phyloP scores from a whole-genome alignment of 1,140 invertebrate species.

The Saxidomus purpurata region DNA sequence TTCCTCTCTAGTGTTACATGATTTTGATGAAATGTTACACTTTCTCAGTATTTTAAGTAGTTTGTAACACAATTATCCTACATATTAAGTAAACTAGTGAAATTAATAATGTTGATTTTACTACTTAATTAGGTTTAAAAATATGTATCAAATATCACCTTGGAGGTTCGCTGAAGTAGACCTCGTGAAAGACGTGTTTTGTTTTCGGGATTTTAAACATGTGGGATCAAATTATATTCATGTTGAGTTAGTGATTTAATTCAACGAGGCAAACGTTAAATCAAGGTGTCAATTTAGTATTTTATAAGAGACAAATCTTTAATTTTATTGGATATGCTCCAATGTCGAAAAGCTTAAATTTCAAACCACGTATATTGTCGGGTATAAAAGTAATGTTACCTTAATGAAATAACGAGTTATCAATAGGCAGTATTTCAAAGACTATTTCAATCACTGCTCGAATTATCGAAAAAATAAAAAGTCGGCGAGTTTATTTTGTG shows the following conservation, averaged over 20 bases:
- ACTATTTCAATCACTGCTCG: background rate
- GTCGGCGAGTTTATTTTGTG: background rate
- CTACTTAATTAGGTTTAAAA: conserved; percentile 2
- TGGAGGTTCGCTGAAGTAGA: background rate
- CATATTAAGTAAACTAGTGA: background rate
- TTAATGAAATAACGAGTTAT: background rate
- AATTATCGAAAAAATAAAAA: background rate
- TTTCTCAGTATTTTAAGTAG: background rate
- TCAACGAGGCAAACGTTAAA: conserved; percentile 18
- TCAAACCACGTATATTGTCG: background rate
- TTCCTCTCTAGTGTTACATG: background rate
- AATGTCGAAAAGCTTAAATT: background rate
- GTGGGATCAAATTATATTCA: conserved; percentile 15
- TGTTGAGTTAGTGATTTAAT: background rate
- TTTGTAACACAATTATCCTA: background rate
- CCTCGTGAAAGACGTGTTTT: background rate
- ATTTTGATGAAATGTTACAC: background rate
- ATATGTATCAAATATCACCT: background rate
- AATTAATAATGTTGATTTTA: conserved; percentile 29
- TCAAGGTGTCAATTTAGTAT: conserved; percentile 18
- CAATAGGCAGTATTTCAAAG: background rate
- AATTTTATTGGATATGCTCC: conserved; percentile 16
- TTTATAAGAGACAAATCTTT: conserved; percentile 1
- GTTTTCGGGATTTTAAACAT: background rate
- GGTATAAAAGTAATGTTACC: background rate